Percentiles rank a stretch among this genome's conserved stretches.
These are phyloP conservation scores for Scrobipalpa costella DNA, from an alignment of 2,888 invertebrate genomes.

Conservation along the genomic window DNA sequence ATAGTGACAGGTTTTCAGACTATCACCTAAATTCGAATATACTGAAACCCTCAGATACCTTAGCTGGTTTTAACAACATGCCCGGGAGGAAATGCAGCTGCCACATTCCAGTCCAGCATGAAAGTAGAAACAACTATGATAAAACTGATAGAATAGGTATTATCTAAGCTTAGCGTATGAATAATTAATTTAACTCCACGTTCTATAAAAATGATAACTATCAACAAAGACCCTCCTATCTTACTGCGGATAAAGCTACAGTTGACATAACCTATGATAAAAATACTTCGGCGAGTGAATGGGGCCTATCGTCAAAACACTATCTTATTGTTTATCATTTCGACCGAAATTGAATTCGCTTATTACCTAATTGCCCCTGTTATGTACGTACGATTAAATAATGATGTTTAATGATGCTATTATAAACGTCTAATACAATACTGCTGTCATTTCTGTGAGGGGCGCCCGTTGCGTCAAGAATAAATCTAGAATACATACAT, in stretches of 20 bases:
- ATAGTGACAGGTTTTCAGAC: too few species aligned
- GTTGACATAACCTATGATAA: conserved; percentile 58
- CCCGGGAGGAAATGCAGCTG: too few species aligned
- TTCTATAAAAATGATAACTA: conserved; percentile 32
- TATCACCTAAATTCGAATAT: too few species aligned
- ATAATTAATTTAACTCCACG: conserved; percentile 11
- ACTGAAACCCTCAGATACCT: too few species aligned
- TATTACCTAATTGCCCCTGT: conserved; percentile 36
- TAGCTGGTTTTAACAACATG: too few species aligned
- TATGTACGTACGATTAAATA: conserved; percentile 34
- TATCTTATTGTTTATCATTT: conserved; percentile 57
- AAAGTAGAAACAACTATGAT: too few species aligned
- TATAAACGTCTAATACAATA: conserved; percentile 11
- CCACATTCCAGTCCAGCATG: too few species aligned
- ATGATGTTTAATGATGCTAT: conserved; percentile 8
- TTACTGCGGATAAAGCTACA: conserved; percentile 52
- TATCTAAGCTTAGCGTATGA: neutral
- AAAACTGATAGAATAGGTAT: too few species aligned
- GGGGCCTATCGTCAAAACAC: conserved; percentile 49
- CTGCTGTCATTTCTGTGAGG: conserved; percentile 34
- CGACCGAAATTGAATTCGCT: conserved; percentile 32
- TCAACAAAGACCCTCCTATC: conserved; percentile 56
- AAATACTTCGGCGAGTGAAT: conserved; percentile 56
- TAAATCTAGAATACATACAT: conserved; percentile 58
- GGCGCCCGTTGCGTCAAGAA: conserved; percentile 44